These are phyloP conservation scores for Crotophaga sulcirostris DNA, from an alignment of 2,113 vertebrate genomes.

Conservation along the genomic window DNA sequence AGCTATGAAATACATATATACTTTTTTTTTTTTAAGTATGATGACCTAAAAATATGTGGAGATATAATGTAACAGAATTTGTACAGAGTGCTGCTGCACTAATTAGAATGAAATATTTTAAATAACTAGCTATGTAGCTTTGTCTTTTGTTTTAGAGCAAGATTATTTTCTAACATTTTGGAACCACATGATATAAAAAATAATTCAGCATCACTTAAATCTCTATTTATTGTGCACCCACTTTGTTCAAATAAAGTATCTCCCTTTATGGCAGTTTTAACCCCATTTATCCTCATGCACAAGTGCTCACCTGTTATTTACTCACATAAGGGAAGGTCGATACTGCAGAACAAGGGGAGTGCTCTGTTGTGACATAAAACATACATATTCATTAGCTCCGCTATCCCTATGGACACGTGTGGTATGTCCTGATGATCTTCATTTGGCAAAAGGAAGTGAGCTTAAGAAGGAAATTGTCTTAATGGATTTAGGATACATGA, in stretches of 20 bases:
- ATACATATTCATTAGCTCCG: slow-evolving; percentile 79
- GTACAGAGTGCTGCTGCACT: background rate
- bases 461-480: slow-evolving; percentile 58
- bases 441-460: slow-evolving; percentile 65
- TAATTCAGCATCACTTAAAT: slow-evolving; percentile 30
- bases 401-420: slow-evolving; percentile 65
- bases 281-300: slow-evolving; percentile 70
- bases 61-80: background rate
- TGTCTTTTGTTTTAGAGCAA: background rate
- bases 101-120: slow-evolving; percentile 18
- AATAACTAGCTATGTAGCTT: background rate
- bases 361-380: slow-evolving; percentile 72
- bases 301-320: slow-evolving; percentile 78
- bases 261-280: slow-evolving; percentile 68
- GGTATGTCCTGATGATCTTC: slow-evolving; percentile 72
- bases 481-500: slow-evolving; percentile 57
- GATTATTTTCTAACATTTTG: slow-evolving; percentile 17
- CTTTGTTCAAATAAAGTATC: slow-evolving; percentile 21
- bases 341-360: slow-evolving; percentile 70
- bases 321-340: slow-evolving; percentile 72
- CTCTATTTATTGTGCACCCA: slow-evolving; percentile 11
- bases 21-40: background rate
- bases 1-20: background rate
- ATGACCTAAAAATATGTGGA: background rate
- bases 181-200: background rate